Conservation (phyloP, 2,113 vertebrate genomes). For the Centropristis striata region DNA sequence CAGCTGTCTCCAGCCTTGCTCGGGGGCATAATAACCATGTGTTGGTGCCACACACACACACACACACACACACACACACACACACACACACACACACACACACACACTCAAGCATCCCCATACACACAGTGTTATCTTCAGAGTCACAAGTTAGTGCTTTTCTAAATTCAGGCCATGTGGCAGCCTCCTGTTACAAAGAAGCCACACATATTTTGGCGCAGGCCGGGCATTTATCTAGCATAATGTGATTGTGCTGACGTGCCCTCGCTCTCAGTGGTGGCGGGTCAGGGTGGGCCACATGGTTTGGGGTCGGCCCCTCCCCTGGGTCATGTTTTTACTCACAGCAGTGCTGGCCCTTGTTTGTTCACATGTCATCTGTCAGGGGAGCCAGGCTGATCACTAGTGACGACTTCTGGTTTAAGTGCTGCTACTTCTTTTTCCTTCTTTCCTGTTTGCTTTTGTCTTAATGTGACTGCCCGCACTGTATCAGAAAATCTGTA, state of each 20-base stretch:
- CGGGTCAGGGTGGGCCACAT: slow-evolving; percentile 70
- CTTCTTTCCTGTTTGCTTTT: slow-evolving; percentile 5
- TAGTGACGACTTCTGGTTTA: slow-evolving; percentile 45
- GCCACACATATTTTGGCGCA: slow-evolving; percentile 67
- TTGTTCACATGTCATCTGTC: slow-evolving; percentile 61
- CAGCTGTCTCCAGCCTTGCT: slow-evolving; percentile 74
- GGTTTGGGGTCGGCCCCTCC: slow-evolving; percentile 60
- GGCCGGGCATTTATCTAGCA: slow-evolving; percentile 72
- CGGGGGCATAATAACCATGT: slow-evolving; percentile 69
- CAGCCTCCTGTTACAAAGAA: slow-evolving; percentile 69
- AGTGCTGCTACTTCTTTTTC: slow-evolving; percentile 29
- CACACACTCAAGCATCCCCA: slow-evolving; percentile 11
- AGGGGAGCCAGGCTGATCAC: slow-evolving; percentile 31
- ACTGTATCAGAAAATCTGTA: neutral
- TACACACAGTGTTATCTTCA: slow-evolving; percentile 54
- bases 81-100: too few relatives aligned
- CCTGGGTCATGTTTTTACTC: slow-evolving; percentile 62
- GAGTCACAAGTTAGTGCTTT: slow-evolving; percentile 67
- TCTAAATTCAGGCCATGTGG: slow-evolving; percentile 69
- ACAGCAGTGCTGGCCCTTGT: slow-evolving; percentile 58
- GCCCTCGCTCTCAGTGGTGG: slow-evolving; percentile 48
- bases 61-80: slow-evolving; percentile 18
- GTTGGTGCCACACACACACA: slow-evolving; percentile 41
- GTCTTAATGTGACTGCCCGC: slow-evolving; percentile 2
- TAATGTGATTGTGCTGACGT: slow-evolving; percentile 80